Evolutionary conservation across 2,113 vertebrate species (phyloP).

Genomic region (Semicossyphus pulcher): DNA sequence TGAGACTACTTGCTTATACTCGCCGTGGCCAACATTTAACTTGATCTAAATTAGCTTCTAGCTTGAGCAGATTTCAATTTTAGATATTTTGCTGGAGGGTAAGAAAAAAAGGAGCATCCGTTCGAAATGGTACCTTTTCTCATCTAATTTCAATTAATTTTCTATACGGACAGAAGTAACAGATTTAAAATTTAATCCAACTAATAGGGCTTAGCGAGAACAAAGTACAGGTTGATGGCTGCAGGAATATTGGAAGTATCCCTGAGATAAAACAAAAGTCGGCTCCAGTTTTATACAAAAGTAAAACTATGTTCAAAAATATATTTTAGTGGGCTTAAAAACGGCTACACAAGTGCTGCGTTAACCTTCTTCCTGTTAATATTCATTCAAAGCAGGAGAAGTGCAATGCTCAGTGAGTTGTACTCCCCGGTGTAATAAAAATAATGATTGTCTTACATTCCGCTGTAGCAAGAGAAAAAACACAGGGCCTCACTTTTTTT

Average conservation of each 20-base stretch:
- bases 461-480: conserved; percentile 9
- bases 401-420: conserved; percentile 4
- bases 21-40: conserved; percentile 21
- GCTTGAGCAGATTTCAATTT: conserved; percentile 57
- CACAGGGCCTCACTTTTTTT: conserved; percentile 7
- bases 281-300: conserved; percentile 12
- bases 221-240: conserved; percentile 28
- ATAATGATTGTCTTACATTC: conserved; percentile 26
- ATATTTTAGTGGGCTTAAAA: conserved; percentile 15
- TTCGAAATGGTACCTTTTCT: conserved; percentile 33
- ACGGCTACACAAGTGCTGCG: conserved; percentile 1
- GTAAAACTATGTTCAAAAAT: conserved; percentile 19
- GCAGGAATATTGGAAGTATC: conserved; percentile 26
- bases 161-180: conserved; percentile 32
- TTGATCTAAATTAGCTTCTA: conserved; percentile 45
- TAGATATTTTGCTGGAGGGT: conserved; percentile 32
- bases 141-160: conserved; percentile 53
- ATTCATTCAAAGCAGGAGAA: conserved; percentile 8
- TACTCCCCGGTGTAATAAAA: conserved; percentile 1
- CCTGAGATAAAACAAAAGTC: conserved; percentile 38
- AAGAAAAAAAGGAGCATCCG: conserved; percentile 5
- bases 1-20: conserved; percentile 27
- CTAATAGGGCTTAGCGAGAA: conserved; percentile 41
- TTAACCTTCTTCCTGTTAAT: conserved; percentile 24
- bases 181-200: conserved; percentile 58